These are phyloP conservation scores for Mirounga angustirostris DNA, from an alignment of 2,113 vertebrate genomes.

Conservation along the genomic window DNA sequence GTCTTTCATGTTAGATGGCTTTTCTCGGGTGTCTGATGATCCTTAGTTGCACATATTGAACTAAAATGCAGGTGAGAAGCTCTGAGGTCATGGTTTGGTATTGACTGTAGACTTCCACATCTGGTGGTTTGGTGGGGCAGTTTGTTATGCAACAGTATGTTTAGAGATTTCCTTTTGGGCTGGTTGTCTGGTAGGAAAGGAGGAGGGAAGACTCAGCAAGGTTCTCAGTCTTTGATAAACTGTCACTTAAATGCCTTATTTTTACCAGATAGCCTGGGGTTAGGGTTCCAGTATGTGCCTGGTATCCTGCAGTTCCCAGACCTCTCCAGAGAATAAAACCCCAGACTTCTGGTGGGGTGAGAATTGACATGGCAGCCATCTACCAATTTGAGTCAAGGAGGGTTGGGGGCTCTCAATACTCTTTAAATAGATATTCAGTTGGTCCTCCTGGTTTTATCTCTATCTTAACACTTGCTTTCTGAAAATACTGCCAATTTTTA, in stretches of 20 bases:
- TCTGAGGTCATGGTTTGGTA: background rate
- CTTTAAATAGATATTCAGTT: background rate
- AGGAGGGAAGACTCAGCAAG: background rate
- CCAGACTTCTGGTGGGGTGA: background rate
- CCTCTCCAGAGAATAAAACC: background rate
- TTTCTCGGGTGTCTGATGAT: slow-evolving; percentile 12
- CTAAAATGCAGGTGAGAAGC: background rate
- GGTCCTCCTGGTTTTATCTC: background rate
- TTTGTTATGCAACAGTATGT: background rate
- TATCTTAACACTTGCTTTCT: background rate
- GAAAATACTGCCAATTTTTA: slow-evolving; percentile 38
- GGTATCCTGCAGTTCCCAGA: background rate
- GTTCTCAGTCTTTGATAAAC: background rate
- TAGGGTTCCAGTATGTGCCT: background rate
- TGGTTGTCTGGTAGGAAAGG: background rate
- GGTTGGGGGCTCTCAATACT: background rate
- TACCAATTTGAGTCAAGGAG: background rate
- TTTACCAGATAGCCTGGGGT: background rate
- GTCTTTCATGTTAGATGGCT: background rate
- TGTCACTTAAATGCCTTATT: background rate
- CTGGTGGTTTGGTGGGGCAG: background rate
- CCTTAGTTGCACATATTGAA: background rate
- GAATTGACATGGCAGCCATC: background rate
- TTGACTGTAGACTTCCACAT: background rate
- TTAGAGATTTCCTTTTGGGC: background rate